Evolutionary conservation across 2,113 vertebrate genomes (phyloP).

Genomic region (Natator depressus): DNA sequence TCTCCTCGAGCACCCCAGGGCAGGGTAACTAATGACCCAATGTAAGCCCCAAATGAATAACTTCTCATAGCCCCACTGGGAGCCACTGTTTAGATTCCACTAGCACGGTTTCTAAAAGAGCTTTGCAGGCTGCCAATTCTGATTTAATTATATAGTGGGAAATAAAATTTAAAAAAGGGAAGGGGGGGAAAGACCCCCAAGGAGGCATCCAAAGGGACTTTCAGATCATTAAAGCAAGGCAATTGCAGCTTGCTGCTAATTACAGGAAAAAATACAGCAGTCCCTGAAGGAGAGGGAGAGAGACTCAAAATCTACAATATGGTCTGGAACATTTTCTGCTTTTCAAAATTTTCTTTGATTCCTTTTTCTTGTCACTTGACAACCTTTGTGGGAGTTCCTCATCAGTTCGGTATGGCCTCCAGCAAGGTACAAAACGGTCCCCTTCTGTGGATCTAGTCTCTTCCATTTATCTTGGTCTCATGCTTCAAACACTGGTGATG

Average conservation of each 20-base stretch:
- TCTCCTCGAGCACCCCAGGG: background rate
- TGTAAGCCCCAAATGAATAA: background rate
- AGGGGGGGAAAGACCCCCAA: background rate
- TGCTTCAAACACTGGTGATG: background rate
- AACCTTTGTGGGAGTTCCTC: background rate
- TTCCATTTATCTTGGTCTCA: background rate
- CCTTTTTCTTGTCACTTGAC: background rate
- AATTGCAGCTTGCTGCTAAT: constrained; percentile 42
- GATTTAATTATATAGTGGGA: constrained; percentile 14
- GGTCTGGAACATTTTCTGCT: background rate
- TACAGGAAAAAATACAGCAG: background rate
- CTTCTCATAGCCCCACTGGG: background rate
- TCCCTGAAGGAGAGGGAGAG: constrained; percentile 30
- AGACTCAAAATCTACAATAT: background rate
- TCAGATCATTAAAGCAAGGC: constrained; percentile 4
- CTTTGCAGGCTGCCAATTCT: background rate
- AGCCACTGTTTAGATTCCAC: background rate
- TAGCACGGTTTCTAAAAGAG: background rate
- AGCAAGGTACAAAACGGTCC: background rate
- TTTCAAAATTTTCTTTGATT: background rate
- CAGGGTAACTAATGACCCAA: background rate
- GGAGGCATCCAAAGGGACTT: constrained; percentile 10
- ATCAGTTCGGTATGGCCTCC: rapidly evolving
- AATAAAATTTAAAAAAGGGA: background rate
- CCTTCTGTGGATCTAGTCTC: background rate